Evolutionary conservation across 2,113 vertebrate genomes (phyloP).

Genomic region (Bettongia penicillata): DNA sequence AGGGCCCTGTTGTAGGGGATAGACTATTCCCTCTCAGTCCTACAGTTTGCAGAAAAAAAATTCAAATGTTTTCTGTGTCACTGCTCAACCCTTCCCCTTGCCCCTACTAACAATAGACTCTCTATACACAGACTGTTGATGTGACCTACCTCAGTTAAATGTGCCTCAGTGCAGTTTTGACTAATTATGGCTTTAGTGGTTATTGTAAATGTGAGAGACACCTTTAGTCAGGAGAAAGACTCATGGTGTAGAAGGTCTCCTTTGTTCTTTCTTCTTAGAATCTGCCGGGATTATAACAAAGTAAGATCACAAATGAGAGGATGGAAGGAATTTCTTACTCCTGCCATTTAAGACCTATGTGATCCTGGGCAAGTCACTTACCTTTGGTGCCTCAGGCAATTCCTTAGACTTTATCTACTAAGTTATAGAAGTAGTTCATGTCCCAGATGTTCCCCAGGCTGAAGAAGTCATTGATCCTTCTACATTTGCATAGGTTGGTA

Average conservation of each 20-base stretch:
- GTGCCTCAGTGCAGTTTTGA: not conserved
- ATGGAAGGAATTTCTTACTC: not conserved
- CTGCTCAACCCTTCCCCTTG: not conserved
- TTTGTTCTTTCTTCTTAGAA: not conserved
- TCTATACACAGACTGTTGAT: not conserved
- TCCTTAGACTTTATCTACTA: not conserved
- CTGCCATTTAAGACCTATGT: not conserved
- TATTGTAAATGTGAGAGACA: not conserved
- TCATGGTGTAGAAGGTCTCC: not conserved
- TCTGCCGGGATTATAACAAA: not conserved
- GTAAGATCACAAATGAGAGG: not conserved
- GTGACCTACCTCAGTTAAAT: not conserved
- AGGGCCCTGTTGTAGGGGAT: not conserved
- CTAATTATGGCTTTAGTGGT: not conserved
- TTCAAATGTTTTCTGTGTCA: not conserved
- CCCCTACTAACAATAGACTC: not conserved
- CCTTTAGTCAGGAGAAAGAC: not conserved
- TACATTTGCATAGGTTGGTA: not conserved
- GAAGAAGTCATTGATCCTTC: not conserved
- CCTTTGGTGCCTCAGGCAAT: not conserved
- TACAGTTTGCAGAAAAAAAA: not conserved
- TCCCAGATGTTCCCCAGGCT: not conserved
- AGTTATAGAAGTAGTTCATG: not conserved
- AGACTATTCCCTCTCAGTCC: not conserved
- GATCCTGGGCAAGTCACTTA: not conserved